Evolutionary conservation across 2,888 invertebrate species (phyloP).

Genomic region (Campoplex capitator): DNA sequence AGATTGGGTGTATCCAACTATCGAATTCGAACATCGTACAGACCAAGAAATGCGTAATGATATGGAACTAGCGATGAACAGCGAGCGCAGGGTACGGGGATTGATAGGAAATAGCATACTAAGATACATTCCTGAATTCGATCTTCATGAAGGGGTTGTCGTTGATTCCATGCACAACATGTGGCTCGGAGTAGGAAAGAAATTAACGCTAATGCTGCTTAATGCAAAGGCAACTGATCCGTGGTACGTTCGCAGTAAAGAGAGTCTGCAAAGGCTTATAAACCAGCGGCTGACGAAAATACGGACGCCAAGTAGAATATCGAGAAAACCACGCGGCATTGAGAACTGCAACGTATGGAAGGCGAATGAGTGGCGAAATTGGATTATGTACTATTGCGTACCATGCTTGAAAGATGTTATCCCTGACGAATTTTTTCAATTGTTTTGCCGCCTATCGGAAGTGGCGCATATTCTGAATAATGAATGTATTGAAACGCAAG

Average conservation of each 20-base stretch:
- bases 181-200: not conserved
- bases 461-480: slow-evolving; percentile 35
- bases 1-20: slow-evolving; percentile 6
- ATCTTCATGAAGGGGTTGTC: not conserved
- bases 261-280: not conserved
- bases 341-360: slow-evolving; percentile 39
- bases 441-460: slow-evolving; percentile 38
- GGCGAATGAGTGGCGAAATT: slow-evolving; percentile 50
- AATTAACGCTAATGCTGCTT: not conserved
- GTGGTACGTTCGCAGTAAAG: slow-evolving; percentile 9
- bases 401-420: slow-evolving; percentile 30
- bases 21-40: slow-evolving; percentile 11
- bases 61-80: slow-evolving; percentile 11
- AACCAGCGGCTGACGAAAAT: slow-evolving; percentile 30
- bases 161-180: slow-evolving; percentile 22
- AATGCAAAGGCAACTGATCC: slow-evolving; percentile 2
- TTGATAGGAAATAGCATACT: slow-evolving; percentile 2
- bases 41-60: slow-evolving; percentile 16
- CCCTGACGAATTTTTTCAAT: slow-evolving; percentile 6
- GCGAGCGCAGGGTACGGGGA: not conserved
- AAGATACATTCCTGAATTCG: not conserved
- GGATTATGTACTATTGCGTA: slow-evolving; percentile 34
- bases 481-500: slow-evolving; percentile 2
- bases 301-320: slow-evolving; percentile 39
- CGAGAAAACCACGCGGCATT: slow-evolving; percentile 32